Evolutionary conservation across 2,888 invertebrate species (phyloP).

Genomic region (Platynereis dumerilii): DNA sequence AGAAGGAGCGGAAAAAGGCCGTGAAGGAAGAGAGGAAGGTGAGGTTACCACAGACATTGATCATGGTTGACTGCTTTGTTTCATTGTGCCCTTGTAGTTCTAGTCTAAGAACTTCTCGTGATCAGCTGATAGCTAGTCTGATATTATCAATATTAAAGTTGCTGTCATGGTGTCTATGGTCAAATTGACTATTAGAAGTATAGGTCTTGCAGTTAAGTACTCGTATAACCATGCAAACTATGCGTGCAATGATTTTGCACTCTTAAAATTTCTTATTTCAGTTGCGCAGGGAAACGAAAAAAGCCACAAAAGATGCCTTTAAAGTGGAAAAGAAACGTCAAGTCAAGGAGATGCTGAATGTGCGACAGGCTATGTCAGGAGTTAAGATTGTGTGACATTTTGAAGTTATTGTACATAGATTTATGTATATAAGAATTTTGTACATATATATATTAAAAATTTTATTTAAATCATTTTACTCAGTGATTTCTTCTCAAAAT

Average conservation of each 20-base stretch:
- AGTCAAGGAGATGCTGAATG: constrained; percentile 48
- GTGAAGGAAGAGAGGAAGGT: constrained; percentile 58
- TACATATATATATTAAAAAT: no score
- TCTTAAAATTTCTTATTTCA: constrained; percentile 27
- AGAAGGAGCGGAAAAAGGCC: constrained; percentile 52
- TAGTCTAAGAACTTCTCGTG: no score
- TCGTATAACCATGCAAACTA: no score
- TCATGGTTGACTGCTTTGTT: neutral
- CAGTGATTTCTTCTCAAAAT: no score
- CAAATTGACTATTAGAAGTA: no score
- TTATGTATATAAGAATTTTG: constrained; percentile 1
- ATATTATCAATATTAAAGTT: no score
- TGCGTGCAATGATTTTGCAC: neutral
- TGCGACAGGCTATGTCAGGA: constrained; percentile 48
- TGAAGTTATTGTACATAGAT: neutral
- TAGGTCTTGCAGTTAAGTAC: no score
- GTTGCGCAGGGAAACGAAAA: constrained; percentile 60
- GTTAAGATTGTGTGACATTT: constrained; percentile 39
- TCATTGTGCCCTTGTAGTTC: neutral
- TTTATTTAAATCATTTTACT: no score
- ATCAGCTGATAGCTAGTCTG: no score
- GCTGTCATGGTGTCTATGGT: no score
- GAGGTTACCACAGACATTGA: no score
- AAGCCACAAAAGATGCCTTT: constrained; percentile 56
- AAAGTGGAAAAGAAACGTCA: constrained; percentile 51